Evolutionary conservation across 2,113 vertebrate species (phyloP), one percentile per base, ranked within the genome.

Genomic region (Carassius carassius): DNA sequence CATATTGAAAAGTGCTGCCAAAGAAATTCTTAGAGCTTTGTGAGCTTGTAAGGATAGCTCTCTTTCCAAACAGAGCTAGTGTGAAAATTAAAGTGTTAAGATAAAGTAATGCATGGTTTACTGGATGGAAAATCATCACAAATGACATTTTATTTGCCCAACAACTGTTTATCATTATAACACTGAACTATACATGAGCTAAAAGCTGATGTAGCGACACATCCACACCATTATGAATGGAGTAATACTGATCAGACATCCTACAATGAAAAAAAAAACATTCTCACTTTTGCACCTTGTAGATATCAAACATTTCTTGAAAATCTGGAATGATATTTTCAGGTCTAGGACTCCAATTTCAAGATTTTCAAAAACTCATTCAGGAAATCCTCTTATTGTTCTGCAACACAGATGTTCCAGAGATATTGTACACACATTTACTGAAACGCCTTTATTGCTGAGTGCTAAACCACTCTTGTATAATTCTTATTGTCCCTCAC

Each of bases 91-190:
- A 56, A 78, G 35, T 32, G 35, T 25, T 13, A 47, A 51, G 29
- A 21, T 23, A 23, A 63, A 13, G 23, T 56, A 60, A 60, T 16
- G 35, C 67, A 14, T 62, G 35, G 21, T 47, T 80, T 65, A 47
- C 60, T 29, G 41, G n/a, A 49, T 47, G 44, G 84, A 79, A 73
- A 85, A 69, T 2, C 35, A 78, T 32, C 32, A 37, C 76, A 78
- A 62, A 65, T 80, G 2, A 65, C 37, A 1, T 12, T 12, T 19
- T 58, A 29, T 32, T 58, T 77, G 16, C 56, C 13, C 21, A 44
- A 78, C 21, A 44, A 78, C 13, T 17, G 1, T 65, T 65, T 7
- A 63, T 63, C 14, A 19, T 29, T 62, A 29, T 19, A 54, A 35
- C 41, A 41, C 1, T 41, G 37, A 41, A 8, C 37, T 41, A 41